Evolutionary conservation across 2,888 invertebrate species (phyloP).

Genomic region (Lasioglossum leucozonium): DNA sequence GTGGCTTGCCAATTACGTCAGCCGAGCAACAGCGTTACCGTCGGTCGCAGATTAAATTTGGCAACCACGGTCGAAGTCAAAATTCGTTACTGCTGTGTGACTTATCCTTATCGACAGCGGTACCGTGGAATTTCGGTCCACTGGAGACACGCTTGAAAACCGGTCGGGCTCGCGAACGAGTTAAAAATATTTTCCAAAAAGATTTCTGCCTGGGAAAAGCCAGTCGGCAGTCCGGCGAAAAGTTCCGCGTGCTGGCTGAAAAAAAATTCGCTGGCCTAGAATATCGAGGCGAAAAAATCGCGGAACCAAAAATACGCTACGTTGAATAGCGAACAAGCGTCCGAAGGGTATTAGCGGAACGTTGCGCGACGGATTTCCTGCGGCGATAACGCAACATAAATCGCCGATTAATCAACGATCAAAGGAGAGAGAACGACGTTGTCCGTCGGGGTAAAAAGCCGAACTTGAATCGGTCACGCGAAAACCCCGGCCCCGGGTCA

Average conservation of each 20-base stretch:
- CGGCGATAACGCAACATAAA: constrained; percentile 18
- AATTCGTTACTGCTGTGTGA: constrained; percentile 4
- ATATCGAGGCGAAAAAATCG: neutral
- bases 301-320: neutral
- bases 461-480: constrained; percentile 32
- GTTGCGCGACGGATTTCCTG: neutral
- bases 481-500: constrained; percentile 29
- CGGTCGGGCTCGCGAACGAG: neutral
- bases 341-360: neutral
- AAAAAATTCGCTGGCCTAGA: neutral
- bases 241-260: neutral
- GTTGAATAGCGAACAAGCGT: neutral
- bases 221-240: neutral
- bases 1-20: constrained; percentile 66
- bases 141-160: neutral
- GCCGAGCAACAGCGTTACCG: constrained; percentile 34
- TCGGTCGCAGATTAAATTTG: constrained; percentile 49
- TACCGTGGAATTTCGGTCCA: neutral
- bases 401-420: constrained; percentile 39
- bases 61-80: constrained; percentile 23
- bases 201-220: neutral
- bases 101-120: neutral
- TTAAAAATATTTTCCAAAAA: neutral
- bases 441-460: neutral
- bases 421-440: neutral